phyloP scores from a whole-genome alignment of 2,888 invertebrate genomes.

The Apantesis nais region DNA sequence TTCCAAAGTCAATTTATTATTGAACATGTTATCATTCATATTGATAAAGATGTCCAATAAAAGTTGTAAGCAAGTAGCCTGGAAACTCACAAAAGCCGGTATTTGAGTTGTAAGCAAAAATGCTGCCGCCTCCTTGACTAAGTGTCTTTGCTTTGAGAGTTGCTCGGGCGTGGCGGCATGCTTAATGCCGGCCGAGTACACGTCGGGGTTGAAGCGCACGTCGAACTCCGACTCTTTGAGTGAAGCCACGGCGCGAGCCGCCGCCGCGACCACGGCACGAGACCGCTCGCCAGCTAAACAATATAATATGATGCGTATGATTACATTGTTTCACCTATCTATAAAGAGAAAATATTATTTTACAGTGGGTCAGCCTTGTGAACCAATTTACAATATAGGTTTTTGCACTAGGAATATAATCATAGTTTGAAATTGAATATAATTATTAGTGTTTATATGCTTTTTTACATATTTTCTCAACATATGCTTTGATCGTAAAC shows the following conservation, averaged over 20 bases:
- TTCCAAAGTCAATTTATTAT: not conserved
- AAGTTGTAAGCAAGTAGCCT: not conserved
- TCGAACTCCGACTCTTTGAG: constrained; percentile 98
- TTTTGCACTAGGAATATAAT: no score
- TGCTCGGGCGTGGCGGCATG: constrained; percentile 90
- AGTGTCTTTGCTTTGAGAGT: constrained; percentile 93
- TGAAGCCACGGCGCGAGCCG: constrained; percentile 96
- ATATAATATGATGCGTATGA: no score
- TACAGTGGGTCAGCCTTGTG: no score
- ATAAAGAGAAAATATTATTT: no score
- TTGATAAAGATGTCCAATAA: not conserved
- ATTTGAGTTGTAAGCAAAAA: constrained; percentile 97
- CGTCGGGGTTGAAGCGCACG: constrained; percentile 99
- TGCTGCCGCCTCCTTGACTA: constrained; percentile 98
- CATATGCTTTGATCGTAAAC: no score
- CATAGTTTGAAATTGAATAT: no score
- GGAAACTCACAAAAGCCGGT: constrained; percentile 93
- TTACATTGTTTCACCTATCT: no score
- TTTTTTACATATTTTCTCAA: no score
- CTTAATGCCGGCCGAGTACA: constrained; percentile 96
- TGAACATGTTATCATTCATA: not conserved
- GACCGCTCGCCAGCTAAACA: constrained; percentile 90
- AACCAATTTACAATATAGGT: no score
- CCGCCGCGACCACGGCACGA: constrained; percentile 94
- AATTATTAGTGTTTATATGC: no score